phyloP scores from a whole-genome alignment of 2,888 invertebrate species.

The Agrotis clavis region DNA sequence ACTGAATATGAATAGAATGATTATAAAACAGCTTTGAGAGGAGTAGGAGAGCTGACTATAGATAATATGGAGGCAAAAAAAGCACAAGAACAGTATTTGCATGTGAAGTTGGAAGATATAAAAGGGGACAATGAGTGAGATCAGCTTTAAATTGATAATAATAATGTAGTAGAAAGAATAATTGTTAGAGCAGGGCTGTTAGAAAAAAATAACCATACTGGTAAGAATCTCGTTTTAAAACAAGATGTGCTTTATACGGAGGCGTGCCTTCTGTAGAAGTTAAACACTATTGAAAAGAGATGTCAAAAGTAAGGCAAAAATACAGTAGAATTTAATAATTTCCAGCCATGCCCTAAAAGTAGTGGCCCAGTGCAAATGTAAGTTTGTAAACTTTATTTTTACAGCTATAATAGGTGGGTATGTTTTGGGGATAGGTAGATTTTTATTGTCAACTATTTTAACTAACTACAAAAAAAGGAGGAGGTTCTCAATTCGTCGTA shows the following conservation, averaged over 20 bases:
- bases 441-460: no score
- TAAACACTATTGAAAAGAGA: neutral
- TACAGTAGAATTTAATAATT: conserved; percentile 52
- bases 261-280: neutral
- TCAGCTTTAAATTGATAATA: neutral
- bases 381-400: no score
- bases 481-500: no score
- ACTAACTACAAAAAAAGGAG: no score
- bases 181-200: neutral
- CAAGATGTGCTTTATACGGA: neutral
- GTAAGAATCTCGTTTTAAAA: neutral
- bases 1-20: no score
- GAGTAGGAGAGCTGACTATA: no score
- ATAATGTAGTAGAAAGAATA: neutral
- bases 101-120: neutral
- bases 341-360: conserved; percentile 81
- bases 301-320: neutral
- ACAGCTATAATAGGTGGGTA: no score
- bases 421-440: no score
- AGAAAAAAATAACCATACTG: no score
- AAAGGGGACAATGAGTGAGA: neutral
- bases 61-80: neutral
- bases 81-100: neutral
- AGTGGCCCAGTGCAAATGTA: no score
- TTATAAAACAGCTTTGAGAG: no score